Percentiles rank a stretch among this genome's conserved stretches.
phyloP scores from a whole-genome alignment of 2,888 invertebrate genomes.

The Cerastoderma edule region DNA sequence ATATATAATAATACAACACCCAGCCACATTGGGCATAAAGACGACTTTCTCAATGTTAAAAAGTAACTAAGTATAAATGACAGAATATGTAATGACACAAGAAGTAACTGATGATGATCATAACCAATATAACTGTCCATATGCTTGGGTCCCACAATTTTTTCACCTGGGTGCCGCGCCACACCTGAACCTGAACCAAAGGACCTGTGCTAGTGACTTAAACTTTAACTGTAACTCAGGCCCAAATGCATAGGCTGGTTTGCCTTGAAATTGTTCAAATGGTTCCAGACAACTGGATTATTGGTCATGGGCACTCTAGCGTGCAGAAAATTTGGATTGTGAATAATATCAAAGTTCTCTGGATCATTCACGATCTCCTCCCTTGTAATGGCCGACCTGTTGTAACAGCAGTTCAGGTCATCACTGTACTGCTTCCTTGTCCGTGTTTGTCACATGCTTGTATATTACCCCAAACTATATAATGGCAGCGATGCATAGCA shows the following conservation, averaged over 20 bases:
- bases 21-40: too few species aligned
- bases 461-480: slow-evolving; percentile 74
- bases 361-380: slow-evolving; percentile 63
- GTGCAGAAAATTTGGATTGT: slow-evolving; percentile 57
- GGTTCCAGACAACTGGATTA: slow-evolving; percentile 47
- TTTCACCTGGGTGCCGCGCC: slow-evolving; percentile 28
- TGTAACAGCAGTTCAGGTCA: slow-evolving; percentile 70
- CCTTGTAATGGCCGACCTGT: slow-evolving; percentile 65
- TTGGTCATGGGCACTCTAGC: slow-evolving; percentile 56
- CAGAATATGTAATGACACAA: too few species aligned
- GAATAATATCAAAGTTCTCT: slow-evolving; percentile 59
- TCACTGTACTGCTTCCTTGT: slow-evolving; percentile 68
- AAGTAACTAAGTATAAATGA: too few species aligned
- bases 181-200: slow-evolving; percentile 27
- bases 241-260: slow-evolving; percentile 3
- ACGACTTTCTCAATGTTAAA: too few species aligned
- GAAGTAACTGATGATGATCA: too few species aligned
- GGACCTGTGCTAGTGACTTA: neutral
- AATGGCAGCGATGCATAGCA: slow-evolving; percentile 76
- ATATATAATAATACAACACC: too few species aligned
- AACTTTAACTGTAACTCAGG: neutral
- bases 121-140: slow-evolving; percentile 55
- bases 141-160: slow-evolving; percentile 44
- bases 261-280: slow-evolving; percentile 48
- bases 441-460: slow-evolving; percentile 75